Conservation (phyloP, 2,797 vertebrate genomes). For the Sardinella longiceps region DNA sequence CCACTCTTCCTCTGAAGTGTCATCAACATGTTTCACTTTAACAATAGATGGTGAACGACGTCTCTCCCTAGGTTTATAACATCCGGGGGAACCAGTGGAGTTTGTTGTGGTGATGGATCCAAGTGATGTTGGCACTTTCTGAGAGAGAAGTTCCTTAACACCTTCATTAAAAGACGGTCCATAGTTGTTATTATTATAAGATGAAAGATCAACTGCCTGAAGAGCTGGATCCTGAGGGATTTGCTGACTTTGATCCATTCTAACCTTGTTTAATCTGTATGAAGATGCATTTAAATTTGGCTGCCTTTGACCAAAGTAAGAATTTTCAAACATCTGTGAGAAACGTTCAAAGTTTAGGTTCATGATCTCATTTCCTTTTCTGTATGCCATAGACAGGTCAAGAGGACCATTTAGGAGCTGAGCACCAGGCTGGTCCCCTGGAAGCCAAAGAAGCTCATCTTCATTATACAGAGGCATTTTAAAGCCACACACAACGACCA, state of each 20-base stretch:
- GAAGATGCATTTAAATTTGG: constrained; percentile 83
- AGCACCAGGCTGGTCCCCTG: constrained; percentile 74
- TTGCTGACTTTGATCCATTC: constrained; percentile 78
- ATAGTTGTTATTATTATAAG: constrained; percentile 56
- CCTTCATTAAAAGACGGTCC: constrained; percentile 67
- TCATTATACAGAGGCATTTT: constrained; percentile 88
- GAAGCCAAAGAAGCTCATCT: constrained; percentile 87
- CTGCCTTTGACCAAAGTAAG: constrained; percentile 79
- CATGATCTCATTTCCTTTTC: constrained; percentile 86
- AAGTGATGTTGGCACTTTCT: constrained; percentile 75
- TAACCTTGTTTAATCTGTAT: constrained; percentile 86
- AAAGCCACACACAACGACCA: constrained; percentile 87
- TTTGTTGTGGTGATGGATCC: constrained; percentile 62
- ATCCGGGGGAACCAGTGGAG: constrained; percentile 70
- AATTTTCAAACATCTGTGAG: constrained; percentile 89
- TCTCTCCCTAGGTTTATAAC: constrained; percentile 75
- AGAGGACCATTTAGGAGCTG: constrained; percentile 82
- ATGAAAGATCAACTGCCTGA: constrained; percentile 83
- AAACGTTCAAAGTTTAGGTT: constrained; percentile 89
- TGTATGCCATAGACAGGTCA: constrained; percentile 88
- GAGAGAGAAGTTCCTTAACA: constrained; percentile 73
- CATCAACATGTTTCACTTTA: constrained; percentile 76
- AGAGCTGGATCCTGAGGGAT: constrained; percentile 67
- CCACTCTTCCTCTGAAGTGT: constrained; percentile 79
- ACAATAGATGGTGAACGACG: constrained; percentile 67